Conservation (phyloP, 1,140 invertebrate genomes). For the Kradibia gibbosae region DNA sequence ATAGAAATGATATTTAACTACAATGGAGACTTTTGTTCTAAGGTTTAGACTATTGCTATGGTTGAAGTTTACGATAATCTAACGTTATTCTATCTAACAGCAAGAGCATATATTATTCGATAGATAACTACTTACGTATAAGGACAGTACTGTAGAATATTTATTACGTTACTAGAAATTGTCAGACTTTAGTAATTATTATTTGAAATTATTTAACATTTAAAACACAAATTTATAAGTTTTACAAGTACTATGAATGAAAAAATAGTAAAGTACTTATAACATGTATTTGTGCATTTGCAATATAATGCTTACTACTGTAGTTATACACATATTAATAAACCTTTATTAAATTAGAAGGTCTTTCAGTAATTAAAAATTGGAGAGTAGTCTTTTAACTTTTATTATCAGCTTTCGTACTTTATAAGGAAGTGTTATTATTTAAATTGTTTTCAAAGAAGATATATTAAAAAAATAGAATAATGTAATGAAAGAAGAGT, state of each 20-base stretch:
- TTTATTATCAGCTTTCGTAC: too few relatives aligned
- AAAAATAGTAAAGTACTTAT: neutral
- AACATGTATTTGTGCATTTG: too few relatives aligned
- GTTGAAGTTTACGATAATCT: neutral
- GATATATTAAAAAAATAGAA: neutral
- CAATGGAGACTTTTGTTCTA: neutral
- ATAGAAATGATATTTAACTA: conserved; percentile 1
- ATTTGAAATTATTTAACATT: neutral
- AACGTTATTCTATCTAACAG: neutral
- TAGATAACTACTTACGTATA: conserved; percentile 1
- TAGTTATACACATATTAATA: too few relatives aligned
- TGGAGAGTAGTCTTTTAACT: too few relatives aligned
- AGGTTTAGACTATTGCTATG: neutral
- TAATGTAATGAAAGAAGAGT: neutral
- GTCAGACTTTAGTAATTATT: neutral
- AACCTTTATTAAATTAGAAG: too few relatives aligned
- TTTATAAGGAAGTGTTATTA: too few relatives aligned
- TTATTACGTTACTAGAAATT: neutral
- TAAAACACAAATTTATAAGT: neutral
- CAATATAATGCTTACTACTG: too few relatives aligned
- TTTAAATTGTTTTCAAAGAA: too few relatives aligned
- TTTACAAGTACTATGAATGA: neutral
- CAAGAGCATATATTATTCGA: neutral
- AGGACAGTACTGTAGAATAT: conserved; percentile 5
- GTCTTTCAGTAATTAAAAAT: too few relatives aligned